These are phyloP conservation scores for Sterrhoptilus dennistouni DNA, from an alignment of 2,113 vertebrate species.

Conservation along the genomic window DNA sequence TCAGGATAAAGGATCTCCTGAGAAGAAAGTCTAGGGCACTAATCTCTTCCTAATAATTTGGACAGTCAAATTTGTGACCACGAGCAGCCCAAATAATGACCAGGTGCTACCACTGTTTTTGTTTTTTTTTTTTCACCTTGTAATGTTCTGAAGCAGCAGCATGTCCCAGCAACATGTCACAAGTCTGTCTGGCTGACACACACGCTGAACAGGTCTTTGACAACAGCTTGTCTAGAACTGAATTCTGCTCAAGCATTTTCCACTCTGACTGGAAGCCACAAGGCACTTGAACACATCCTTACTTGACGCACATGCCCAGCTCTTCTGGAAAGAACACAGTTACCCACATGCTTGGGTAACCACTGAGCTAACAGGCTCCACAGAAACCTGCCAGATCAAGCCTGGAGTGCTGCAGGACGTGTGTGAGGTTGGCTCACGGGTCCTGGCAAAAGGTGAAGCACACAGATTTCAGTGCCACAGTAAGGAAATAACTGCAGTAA, in stretches of 20 bases:
- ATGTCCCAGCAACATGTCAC: neutral
- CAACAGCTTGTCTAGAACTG: neutral
- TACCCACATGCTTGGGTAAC: neutral
- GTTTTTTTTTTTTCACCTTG: neutral
- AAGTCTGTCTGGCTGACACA: neutral
- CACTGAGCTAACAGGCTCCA: neutral
- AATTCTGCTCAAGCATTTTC: neutral
- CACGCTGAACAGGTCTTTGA: neutral
- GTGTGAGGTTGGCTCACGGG: neutral
- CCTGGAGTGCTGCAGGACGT: neutral
- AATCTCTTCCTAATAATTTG: neutral
- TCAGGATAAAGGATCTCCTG: neutral
- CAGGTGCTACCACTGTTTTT: neutral
- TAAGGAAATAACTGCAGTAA: neutral
- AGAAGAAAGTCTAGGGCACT: neutral
- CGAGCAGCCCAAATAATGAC: neutral
- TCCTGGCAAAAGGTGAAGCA: neutral
- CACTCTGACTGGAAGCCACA: neutral
- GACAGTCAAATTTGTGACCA: neutral
- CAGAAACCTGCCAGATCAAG: constrained; percentile 30
- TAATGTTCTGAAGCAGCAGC: neutral
- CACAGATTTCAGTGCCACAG: neutral
- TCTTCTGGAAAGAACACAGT: neutral
- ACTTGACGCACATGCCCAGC: neutral
- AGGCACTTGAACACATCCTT: neutral